Evolutionary conservation across 2,113 vertebrate species (phyloP).

Genomic region (Hypanus sabinus): DNA sequence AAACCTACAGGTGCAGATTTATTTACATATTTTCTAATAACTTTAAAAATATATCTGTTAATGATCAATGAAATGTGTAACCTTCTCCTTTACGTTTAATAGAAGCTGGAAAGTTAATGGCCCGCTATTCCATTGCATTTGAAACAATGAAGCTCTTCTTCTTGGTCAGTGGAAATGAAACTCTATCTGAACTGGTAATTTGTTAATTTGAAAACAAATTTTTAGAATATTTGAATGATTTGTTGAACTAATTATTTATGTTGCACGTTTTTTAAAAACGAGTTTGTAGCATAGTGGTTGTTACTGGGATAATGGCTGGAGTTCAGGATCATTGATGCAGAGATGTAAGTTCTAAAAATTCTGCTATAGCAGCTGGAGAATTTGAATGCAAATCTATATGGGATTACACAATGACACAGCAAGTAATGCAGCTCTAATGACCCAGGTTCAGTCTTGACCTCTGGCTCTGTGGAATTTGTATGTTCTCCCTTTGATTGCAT

Average conservation of each 20-base stretch:
- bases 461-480: too few relatives aligned
- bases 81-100: conserved; percentile 38
- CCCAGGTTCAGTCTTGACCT: too few relatives aligned
- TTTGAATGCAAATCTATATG: too few relatives aligned
- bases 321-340: too few relatives aligned
- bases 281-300: too few relatives aligned
- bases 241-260: not conserved
- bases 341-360: too few relatives aligned
- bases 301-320: too few relatives aligned
- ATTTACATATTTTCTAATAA: not conserved
- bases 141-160: conserved; percentile 86
- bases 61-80: not conserved
- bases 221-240: not conserved
- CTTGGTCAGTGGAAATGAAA: conserved; percentile 72
- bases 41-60: not conserved
- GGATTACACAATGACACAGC: too few relatives aligned
- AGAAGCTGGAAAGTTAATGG: conserved; percentile 89
- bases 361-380: too few relatives aligned
- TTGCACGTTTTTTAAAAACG: not conserved
- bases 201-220: not conserved
- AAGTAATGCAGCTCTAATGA: too few relatives aligned
- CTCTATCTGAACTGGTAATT: conserved; percentile 80
- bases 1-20: conserved; percentile 78
- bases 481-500: too few relatives aligned
- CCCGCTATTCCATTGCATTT: conserved; percentile 85